Base-by-base conservation (phyloP, 2,888 invertebrate genomes). In the Lasioglossum figueresi region DNA sequence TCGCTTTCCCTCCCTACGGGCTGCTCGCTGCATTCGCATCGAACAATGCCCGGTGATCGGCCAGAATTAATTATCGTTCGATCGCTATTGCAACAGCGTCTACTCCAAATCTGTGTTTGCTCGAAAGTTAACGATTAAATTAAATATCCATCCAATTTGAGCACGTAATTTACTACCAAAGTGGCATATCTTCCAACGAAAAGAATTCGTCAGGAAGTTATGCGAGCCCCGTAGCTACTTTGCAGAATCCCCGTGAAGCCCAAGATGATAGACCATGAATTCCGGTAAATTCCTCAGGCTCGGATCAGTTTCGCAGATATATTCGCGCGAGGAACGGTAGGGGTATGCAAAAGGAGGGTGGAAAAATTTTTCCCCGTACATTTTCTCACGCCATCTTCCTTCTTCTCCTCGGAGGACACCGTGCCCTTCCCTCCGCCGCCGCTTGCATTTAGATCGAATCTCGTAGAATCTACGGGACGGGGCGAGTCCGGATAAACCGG, bases 401-500 rank as follows among this genome's bases (percentile, higher is more conserved):
- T 4, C n/a, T n/a, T 56, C 56, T 63, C 59, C 27, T 27, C 31
- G 0, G 19, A 4, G 37, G 68, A 68, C 68, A 68, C 68, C n/a
- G 1, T 56, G n/a, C n/a, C 12, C 8, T 12, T 6, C n/a, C n/a
- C 37, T 3, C 8, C 5, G 40, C 40, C 66, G 0, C 19, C 31
- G 52, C 74, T 19, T 40, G 66, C 76, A 66, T 87, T 79, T 79
- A 87, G 87, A 87, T 87, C 83, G 86, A 80, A 87, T 87, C 87
- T 87, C 14, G 16, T n/a, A 27, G 79, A 66, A 86, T 82, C 71
- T 86, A 82, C 83, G 86, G 43, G 27, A 34, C 14, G 14, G 66
- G 59, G 72, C 34, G 56, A 74, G 70, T 43, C 84, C 74, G 74
- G 76, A 76, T 75, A 80, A 80, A 80, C 59, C 84, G 76, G 68